Percentiles rank a stretch among this genome's conserved stretches.
Conservation (phyloP, 2,797 vertebrate species). For the Hyperoplus lanceolatus region DNA sequence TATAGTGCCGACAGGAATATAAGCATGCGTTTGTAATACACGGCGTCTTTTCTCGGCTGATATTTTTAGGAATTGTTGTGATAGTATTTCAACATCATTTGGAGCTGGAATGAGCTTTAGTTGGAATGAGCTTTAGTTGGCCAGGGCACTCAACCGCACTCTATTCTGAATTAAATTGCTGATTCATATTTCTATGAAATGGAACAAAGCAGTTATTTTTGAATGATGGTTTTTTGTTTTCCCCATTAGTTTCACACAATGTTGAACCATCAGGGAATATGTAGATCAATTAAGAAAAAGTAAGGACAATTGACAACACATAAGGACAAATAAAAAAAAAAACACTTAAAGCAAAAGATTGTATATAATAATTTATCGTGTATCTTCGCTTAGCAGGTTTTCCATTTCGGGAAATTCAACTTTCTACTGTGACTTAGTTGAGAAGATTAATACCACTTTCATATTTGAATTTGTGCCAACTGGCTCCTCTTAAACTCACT, state of each 20-base stretch:
- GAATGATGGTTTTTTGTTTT: background rate
- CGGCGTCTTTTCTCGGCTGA: background rate
- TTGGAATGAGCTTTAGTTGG: background rate
- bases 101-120: background rate
- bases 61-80: constrained; percentile 5
- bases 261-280: no score
- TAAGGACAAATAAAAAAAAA: no score
- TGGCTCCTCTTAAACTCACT: no score
- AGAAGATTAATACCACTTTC: no score
- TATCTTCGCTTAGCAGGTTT: no score
- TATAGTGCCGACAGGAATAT: constrained; percentile 39
- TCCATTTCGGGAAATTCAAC: no score
- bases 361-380: no score
- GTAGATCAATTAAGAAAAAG: no score
- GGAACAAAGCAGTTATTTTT: background rate
- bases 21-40: constrained; percentile 8
- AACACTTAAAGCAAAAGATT: no score
- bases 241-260: background rate
- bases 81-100: background rate
- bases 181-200: background rate
- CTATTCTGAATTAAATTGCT: background rate
- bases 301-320: no score
- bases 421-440: no score
- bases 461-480: no score
- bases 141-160: background rate